Conservation (phyloP, 1,140 invertebrate species). For the Trichonephila clavata region DNA sequence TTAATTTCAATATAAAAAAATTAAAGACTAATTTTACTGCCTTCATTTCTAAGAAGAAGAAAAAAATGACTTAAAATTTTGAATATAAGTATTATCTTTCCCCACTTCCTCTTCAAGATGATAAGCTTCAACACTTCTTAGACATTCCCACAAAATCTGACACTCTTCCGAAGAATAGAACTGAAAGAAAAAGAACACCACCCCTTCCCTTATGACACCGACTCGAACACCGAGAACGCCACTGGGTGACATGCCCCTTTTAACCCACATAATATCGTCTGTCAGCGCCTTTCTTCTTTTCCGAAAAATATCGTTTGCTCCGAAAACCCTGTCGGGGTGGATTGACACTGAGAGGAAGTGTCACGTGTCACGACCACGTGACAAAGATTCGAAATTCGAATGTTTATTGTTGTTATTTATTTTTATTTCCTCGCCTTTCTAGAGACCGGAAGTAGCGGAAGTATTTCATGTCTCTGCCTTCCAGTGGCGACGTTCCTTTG, state of each 20-base stretch:
- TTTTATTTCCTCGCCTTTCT: constrained; percentile 13
- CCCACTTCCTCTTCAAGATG: too few species aligned
- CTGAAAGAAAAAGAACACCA: too few species aligned
- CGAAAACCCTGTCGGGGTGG: neutral
- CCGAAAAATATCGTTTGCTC: neutral
- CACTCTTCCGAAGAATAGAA: too few species aligned
- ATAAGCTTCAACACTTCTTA: too few species aligned
- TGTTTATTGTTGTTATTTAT: constrained; percentile 20
- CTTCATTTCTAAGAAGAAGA: too few species aligned
- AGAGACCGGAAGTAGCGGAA: neutral
- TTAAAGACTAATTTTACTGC: too few species aligned
- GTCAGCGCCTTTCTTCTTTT: neutral
- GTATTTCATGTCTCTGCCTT: neutral
- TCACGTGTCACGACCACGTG: constrained; percentile 42
- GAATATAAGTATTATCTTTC: too few species aligned
- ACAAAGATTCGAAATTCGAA: constrained; percentile 41
- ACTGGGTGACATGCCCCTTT: constrained; percentile 22
- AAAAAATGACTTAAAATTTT: too few species aligned
- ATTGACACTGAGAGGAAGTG: constrained; percentile 36
- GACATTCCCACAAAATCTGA: too few species aligned
- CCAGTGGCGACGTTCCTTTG: neutral
- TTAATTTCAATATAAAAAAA: too few species aligned
- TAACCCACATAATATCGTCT: constrained; percentile 34
- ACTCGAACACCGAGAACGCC: neutral
- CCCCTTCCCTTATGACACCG: neutral